These are phyloP conservation scores for Trichechus manatus DNA, from an alignment of 2,113 vertebrate genomes.

Conservation along the genomic window DNA sequence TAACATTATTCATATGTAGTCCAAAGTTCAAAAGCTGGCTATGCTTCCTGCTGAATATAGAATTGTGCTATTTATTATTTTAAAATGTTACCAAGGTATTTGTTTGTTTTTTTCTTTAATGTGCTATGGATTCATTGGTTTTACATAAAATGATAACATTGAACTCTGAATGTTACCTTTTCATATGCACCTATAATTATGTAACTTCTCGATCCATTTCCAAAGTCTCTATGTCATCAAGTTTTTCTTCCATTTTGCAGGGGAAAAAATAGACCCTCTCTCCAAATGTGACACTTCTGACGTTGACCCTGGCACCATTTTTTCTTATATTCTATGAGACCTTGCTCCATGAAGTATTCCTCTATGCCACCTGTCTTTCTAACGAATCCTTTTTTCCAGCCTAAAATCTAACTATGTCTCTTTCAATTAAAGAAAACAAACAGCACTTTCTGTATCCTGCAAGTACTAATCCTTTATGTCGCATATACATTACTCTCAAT, in stretches of 20 bases:
- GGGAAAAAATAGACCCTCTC: neutral
- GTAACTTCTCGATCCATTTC: neutral
- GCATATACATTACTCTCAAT: neutral
- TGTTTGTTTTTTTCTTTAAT: slow-evolving; percentile 48
- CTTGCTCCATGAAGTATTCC: neutral
- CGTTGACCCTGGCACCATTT: neutral
- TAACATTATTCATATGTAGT: slow-evolving; percentile 56
- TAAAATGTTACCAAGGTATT: slow-evolving; percentile 5
- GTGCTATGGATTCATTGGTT: neutral
- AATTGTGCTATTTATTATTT: slow-evolving; percentile 28
- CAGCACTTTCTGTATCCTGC: neutral
- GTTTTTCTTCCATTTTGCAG: neutral
- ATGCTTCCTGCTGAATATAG: neutral
- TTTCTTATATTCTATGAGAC: neutral
- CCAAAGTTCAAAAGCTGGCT: slow-evolving; percentile 1
- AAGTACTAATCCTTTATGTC: neutral
- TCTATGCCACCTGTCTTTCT: neutral
- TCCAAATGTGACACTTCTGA: neutral
- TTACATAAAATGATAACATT: slow-evolving; percentile 17
- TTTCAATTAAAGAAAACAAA: slow-evolving; percentile 18
- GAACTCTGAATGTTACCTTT: slow-evolving; percentile 1
- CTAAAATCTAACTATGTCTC: neutral
- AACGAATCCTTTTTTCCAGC: neutral
- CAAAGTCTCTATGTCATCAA: neutral
- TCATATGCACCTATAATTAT: neutral